phyloP scores from a whole-genome alignment of 1,140 invertebrate species.

The Drosophila prosaltans region DNA sequence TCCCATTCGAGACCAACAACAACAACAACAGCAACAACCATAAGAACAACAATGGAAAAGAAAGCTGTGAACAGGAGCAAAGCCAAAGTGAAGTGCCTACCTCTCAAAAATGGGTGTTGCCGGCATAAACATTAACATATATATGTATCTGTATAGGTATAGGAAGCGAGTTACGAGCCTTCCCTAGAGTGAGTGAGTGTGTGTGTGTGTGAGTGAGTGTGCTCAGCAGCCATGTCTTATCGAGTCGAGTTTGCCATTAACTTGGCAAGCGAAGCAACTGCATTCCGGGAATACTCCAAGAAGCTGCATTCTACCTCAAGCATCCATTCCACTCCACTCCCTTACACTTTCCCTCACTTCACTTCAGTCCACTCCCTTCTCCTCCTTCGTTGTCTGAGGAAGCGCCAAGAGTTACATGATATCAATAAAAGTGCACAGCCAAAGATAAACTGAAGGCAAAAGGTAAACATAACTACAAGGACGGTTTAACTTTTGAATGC shows the following conservation, averaged over 20 bases:
- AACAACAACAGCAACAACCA: background rate
- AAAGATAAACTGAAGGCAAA: conserved; percentile 43
- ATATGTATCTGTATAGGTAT: background rate
- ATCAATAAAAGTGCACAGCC: conserved; percentile 68
- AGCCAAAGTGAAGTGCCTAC: background rate
- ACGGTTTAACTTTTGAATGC: too few species aligned
- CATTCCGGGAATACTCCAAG: conserved; percentile 65
- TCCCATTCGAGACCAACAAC: background rate
- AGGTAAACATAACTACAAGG: background rate
- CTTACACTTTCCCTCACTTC: background rate
- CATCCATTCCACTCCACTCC: background rate
- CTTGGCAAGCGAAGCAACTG: conserved; percentile 57
- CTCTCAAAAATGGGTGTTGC: conserved; percentile 25
- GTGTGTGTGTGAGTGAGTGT: conserved; percentile 34
- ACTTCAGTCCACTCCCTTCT: conserved; percentile 5
- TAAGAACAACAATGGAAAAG: conserved; percentile 47
- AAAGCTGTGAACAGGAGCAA: conserved; percentile 49
- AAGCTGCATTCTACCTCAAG: conserved; percentile 20
- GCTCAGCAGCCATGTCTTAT: conserved; percentile 70
- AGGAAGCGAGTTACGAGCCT: background rate
- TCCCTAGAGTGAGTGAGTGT: background rate
- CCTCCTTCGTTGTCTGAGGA: conserved; percentile 27
- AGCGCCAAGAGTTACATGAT: conserved; percentile 65
- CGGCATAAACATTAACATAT: conserved; percentile 29
- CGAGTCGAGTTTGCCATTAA: conserved; percentile 70